Evolutionary conservation across 2,113 vertebrate genomes (phyloP).

Genomic region (Amblyornis subalaris): DNA sequence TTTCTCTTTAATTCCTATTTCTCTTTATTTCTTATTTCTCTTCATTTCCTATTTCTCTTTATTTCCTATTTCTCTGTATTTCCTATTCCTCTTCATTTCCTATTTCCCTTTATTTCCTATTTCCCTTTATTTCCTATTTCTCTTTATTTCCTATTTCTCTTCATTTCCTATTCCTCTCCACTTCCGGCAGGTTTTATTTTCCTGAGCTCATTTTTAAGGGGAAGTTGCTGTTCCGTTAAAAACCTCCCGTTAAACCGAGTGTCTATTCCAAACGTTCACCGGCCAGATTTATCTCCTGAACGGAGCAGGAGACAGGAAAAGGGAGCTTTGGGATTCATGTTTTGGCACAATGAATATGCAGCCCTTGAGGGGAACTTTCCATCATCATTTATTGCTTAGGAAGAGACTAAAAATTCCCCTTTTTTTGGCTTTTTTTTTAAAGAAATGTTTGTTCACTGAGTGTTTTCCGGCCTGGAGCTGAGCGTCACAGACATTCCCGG

Average conservation of each 20-base stretch:
- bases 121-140: neutral
- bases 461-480: neutral
- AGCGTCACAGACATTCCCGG: neutral
- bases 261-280: accelerated
- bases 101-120: neutral
- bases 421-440: accelerated
- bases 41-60: neutral
- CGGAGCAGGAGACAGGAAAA: neutral
- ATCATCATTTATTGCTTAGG: neutral
- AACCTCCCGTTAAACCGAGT: accelerated
- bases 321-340: neutral
- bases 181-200: neutral
- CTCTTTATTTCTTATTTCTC: neutral
- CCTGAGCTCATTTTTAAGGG: neutral
- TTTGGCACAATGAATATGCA: neutral
- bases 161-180: too few relatives aligned
- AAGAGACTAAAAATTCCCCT: neutral
- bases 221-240: neutral
- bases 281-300: neutral
- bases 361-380: neutral
- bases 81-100: too few relatives aligned
- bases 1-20: too few relatives aligned
- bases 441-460: neutral
- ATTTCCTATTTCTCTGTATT: neutral
- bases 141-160: neutral